Base-by-base conservation (phyloP, 2,113 vertebrate species). In the Gasterosteus aculeatus region DNA sequence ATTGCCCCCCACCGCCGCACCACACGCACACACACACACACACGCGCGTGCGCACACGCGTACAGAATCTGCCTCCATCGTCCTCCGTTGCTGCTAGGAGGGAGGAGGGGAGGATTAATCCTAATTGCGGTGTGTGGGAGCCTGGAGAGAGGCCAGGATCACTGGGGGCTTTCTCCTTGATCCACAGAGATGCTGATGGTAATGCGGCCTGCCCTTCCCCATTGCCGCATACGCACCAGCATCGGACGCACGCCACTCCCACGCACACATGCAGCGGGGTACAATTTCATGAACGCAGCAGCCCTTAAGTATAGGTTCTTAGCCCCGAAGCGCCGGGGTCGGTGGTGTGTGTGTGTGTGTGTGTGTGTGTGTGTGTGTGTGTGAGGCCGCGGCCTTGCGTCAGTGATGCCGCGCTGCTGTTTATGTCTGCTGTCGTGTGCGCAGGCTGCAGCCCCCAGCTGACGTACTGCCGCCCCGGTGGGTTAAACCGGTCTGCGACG, bases 281-380 rank as follows among this genome's bases (percentile, higher is more conserved):
- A 75, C 39, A 72, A 83, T 87, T 85, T 90, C 89, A 85, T 53
- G 78, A 88, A 66, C 79, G 42, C 85, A 83, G 89, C 75, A 92
- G 90, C 81, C 80, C 87, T 78, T 94, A 94, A 94, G 90, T 94
- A 93, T 89, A 94, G 86, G 91, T 79, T 92, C 56, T 78, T 82
- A 71, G 82, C 87, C 81, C 85, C 88, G 88, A 90, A 84, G 89
- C 87, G 89, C 46, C 51, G 14, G 61, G 75, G 73, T 75, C 80
- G 80, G 86, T 93, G 92, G 38, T 39, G 39, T 41, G 39, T 41
- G 39, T 41, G 39, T 41, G 39, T 41, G 39, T 7, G 39, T 41
- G 39, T 7, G 39, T 41, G 39, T 7, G 83, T 72, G 87, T 89
- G 85, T 83, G 44, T 9, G 83, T 72, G 87, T 89, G 85, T 85